Percentiles rank a stretch among this genome's conserved stretches.
Evolutionary conservation across 2,113 vertebrate species (phyloP).

Genomic region (Psittacara wagleri): DNA sequence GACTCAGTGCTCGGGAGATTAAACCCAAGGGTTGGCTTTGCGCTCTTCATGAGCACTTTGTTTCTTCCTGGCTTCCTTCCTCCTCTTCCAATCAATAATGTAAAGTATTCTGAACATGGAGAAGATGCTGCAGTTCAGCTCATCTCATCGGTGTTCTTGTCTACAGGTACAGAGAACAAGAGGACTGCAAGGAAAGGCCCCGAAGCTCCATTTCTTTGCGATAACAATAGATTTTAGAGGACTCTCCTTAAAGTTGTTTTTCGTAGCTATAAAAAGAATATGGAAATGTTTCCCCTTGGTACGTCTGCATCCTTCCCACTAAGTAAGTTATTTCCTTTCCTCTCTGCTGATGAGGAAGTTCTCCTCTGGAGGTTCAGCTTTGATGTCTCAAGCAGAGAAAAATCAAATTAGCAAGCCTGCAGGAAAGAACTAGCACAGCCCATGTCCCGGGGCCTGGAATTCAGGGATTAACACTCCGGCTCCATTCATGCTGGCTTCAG

Average conservation of each 20-base stretch:
- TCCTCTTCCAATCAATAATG: background rate
- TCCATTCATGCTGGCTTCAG: background rate
- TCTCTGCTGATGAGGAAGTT: constrained; percentile 31
- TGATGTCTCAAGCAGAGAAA: constrained; percentile 36
- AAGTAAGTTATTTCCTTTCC: constrained; percentile 42
- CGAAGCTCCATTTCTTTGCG: background rate
- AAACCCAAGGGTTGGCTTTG: background rate
- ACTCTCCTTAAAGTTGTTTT: background rate
- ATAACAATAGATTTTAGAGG: background rate
- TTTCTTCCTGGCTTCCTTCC: background rate
- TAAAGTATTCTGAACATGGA: background rate
- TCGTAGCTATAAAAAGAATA: constrained; percentile 36
- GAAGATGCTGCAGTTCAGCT: background rate
- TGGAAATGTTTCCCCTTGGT: constrained; percentile 21
- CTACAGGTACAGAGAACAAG: background rate
- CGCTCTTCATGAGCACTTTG: background rate
- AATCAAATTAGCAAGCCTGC: constrained; percentile 25
- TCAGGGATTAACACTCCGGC: background rate
- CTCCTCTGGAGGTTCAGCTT: constrained; percentile 30
- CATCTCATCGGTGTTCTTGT: background rate
- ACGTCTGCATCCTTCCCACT: constrained; percentile 19
- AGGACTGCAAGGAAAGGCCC: background rate
- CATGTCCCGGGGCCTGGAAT: background rate
- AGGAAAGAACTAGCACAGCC: background rate
- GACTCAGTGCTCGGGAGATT: background rate